Evolutionary conservation across 1,140 invertebrate genomes (phyloP), one percentile per base, ranked within the genome.

Genomic region (Drosophila sucinea): DNA sequence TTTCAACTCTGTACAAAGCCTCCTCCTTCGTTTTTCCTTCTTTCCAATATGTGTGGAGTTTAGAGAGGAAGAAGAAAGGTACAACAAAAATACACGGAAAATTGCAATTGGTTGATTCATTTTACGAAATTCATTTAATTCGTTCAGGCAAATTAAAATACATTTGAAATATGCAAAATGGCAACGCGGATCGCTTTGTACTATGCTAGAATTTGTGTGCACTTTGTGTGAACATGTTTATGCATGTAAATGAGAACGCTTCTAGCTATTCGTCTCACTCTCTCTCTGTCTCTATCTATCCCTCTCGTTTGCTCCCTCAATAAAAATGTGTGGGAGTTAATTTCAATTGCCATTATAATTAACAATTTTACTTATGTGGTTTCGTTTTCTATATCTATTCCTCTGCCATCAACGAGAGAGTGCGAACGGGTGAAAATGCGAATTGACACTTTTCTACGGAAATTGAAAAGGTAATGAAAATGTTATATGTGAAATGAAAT

Each of bases 291-390:
- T 38, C 51, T 67, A 58, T 35, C 29, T 57, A 25, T 33, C 10
- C 2, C 35, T 29, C 38, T 56, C 23, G 17, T 17, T 17, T 17
- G 17, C 58, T 57, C 10, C 56, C 17, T 29, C 11, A 41, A 11
- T 62, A 27, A 38, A 25, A 35, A 11, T 60, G 29, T 62, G 70
- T 69, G 29, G 10, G 61, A 66, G 66, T 78, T 51, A 62, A 55
- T 70, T 80, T 85, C 83, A 73, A 87, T 87, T 79, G 70, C 58
- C 67, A 80, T 70, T 83, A 79, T 80, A 86, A 86, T 87, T 83
- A 83, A 89, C 79, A 70, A 83, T 87, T 79, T 79, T 62, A 51
- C 44, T 51, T 51, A 69, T 77, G 70, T 54, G 70, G 79, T 68
- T 70, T 77, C 51, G 56, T 40, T 66, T 35, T 63, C 51, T 47